Conservation (phyloP, 2,113 vertebrate genomes). For the Alligator sinensis region DNA sequence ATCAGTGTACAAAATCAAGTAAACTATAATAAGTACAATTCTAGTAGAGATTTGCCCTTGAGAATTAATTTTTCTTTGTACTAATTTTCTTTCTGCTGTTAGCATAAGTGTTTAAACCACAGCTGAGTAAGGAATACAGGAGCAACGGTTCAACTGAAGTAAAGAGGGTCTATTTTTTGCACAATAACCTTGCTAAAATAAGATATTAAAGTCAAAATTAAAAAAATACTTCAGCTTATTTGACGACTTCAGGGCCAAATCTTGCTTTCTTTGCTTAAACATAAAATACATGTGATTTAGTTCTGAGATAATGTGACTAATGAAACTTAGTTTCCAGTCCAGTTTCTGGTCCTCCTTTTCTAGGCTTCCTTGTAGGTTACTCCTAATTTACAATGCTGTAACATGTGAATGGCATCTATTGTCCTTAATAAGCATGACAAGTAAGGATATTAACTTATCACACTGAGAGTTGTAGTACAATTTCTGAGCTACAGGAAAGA, state of each 20-base stretch:
- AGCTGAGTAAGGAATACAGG: fast-evolving
- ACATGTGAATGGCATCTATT: not conserved
- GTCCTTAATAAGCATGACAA: not conserved
- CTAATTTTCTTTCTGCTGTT: not conserved
- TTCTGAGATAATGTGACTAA: not conserved
- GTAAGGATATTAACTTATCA: not conserved
- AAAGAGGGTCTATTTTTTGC: not conserved
- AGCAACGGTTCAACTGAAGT: not conserved
- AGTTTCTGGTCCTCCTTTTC: not conserved
- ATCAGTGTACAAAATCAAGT: not conserved
- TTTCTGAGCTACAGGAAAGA: not conserved
- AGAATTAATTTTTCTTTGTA: not conserved
- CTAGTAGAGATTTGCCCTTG: not conserved
- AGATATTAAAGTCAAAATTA: not conserved
- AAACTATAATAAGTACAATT: not conserved
- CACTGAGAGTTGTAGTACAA: not conserved
- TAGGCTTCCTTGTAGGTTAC: not conserved
- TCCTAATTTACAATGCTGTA: not conserved
- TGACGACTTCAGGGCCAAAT: not conserved
- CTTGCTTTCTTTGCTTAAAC: not conserved
- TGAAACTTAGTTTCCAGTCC: not conserved
- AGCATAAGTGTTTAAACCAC: not conserved
- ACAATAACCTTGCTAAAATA: not conserved
- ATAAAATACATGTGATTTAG: not conserved
- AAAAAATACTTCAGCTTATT: not conserved